phyloP scores from a whole-genome alignment of 2,888 invertebrate genomes.

The Sminthurides aquaticus region DNA sequence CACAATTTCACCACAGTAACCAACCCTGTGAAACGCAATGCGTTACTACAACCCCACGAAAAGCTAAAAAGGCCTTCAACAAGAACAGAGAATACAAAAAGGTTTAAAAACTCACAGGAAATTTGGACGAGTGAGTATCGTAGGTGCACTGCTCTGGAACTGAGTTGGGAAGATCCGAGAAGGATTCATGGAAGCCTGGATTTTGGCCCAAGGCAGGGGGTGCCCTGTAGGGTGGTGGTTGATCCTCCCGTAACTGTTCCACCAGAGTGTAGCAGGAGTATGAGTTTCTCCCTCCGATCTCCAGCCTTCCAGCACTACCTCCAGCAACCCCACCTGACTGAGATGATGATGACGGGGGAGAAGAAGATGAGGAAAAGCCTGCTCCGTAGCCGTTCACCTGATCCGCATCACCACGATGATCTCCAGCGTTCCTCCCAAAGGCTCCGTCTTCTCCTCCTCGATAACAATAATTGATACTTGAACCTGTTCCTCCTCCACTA shows the following conservation, averaged over 20 bases:
- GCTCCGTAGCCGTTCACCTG: too few relatives aligned
- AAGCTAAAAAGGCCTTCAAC: too few relatives aligned
- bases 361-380: too few relatives aligned
- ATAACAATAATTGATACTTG: slow-evolving; percentile 25
- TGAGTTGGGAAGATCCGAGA: slow-evolving; percentile 23
- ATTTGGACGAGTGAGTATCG: slow-evolving; percentile 41
- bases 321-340: neutral
- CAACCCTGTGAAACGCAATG: too few relatives aligned
- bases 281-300: too few relatives aligned
- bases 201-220: slow-evolving; percentile 29
- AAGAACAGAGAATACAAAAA: too few relatives aligned
- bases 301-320: too few relatives aligned
- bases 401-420: slow-evolving; percentile 6
- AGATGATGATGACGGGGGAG: slow-evolving; percentile 13
- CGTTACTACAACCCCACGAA: too few relatives aligned
- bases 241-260: slow-evolving; percentile 15
- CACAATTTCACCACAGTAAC: too few relatives aligned
- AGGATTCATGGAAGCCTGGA: slow-evolving; percentile 20
- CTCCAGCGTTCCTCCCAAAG: slow-evolving; percentile 19
- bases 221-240: slow-evolving; percentile 34
- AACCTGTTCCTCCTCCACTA: slow-evolving; percentile 3
- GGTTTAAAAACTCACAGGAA: slow-evolving; percentile 33
- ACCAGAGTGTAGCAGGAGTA: too few relatives aligned
- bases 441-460: slow-evolving; percentile 20
- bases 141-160: slow-evolving; percentile 24